Base-by-base conservation (phyloP, 2,113 vertebrate species). In the Python bivittatus region DNA sequence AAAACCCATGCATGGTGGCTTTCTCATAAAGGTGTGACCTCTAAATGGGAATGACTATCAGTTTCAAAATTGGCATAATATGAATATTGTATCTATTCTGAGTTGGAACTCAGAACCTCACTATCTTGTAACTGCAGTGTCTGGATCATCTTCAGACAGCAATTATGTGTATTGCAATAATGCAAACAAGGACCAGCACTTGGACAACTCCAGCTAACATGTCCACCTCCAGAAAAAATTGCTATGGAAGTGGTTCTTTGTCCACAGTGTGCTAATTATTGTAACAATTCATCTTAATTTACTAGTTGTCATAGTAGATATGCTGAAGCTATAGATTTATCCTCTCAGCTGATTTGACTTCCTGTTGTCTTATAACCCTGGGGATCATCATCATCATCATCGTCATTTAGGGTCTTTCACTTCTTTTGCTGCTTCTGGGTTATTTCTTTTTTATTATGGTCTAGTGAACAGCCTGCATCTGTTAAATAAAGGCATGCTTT, bases 341-440 rank as follows among this genome's bases (percentile, higher is more conserved):
- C 11, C 48, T 91, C 93, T 88, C 0, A 56, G 58, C 52, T 83
- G 92, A 92, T 95, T 88, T 29, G 94, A 44, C 93, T 93, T 23
- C 93, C 84, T 94, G 94, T 58, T 92, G 88, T 29, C 61, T 84
- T 84, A 2, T 92, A 58, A 64, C 23, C 84, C 6, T 68, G 72
- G 53, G 93, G 44, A 42, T 91, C 48, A 48, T 48, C 48, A 48
- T 44, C 44, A 44, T 44, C 44, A 3, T 44, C 72, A 52, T 86
- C 38, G 84, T 5, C 92, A 17, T 56, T 3, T 33, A 89, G 94
- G 29, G 94, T 88, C 58, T 3, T 12, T 15, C 53, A 56, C 29
- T 92, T 58, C 7, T 72, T 13, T 88, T 89, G 89, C n/a, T 0
- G 0, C 23, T 10, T 25, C 7, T 93, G 68, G 88, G 25, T 87